phyloP scores from a whole-genome alignment of 2,113 vertebrate species.

The Irena cyanogastra region DNA sequence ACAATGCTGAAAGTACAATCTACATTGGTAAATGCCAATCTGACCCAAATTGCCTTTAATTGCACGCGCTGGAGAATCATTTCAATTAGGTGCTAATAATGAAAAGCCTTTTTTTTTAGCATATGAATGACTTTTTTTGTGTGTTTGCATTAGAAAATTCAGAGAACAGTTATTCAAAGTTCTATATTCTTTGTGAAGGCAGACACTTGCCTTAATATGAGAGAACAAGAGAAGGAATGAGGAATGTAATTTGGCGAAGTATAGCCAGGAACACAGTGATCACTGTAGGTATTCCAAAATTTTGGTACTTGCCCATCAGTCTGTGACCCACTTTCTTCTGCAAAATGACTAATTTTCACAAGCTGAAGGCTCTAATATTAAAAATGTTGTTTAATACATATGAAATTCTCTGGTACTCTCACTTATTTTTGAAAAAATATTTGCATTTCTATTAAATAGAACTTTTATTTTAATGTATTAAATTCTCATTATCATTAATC shows the following conservation, averaged over 20 bases:
- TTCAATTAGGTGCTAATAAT: constrained; percentile 6
- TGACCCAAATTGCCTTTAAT: constrained; percentile 25
- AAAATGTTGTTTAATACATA: neutral
- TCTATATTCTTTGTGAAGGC: neutral
- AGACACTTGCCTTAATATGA: neutral
- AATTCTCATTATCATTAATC: neutral
- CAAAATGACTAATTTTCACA: neutral
- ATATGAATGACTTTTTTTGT: neutral
- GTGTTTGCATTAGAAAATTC: neutral
- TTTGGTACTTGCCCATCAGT: neutral
- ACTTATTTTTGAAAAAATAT: neutral
- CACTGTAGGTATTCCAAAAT: neutral
- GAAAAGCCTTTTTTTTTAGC: neutral
- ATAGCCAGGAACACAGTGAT: neutral
- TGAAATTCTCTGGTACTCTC: neutral
- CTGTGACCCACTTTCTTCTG: neutral
- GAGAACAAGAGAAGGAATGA: neutral
- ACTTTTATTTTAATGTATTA: neutral
- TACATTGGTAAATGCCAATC: neutral
- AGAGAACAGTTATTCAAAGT: neutral
- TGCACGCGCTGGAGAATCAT: neutral
- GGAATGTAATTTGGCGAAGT: neutral
- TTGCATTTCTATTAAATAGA: neutral
- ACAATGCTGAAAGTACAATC: neutral
- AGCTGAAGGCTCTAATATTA: neutral